Evolutionary conservation across 2,888 invertebrate species (phyloP), one percentile per base, ranked within the genome.

Genomic region (Dexiosoma caninum): DNA sequence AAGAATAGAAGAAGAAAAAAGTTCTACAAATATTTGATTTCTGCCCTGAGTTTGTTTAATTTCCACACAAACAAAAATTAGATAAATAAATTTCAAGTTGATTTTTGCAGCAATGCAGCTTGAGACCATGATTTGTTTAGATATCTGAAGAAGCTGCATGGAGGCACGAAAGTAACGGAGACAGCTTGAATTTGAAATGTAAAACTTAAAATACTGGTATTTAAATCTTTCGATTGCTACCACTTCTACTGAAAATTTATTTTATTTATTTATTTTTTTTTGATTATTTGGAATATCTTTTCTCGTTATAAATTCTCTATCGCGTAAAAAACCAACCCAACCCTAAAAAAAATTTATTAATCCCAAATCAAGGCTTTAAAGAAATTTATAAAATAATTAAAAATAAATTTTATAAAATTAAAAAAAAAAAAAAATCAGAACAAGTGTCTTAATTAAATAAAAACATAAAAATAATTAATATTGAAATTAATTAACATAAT

Each of bases 311-410:
- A 32, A 35, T 64, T 53, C 37, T 51, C 16, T 35, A 49, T 35
- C 12, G 21, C 4, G 2, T 27, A 46, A 64, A 55, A 44, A 40
- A 76, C 12, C 55, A 57, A 69, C 23, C 51, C 46, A 44, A 44
- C 66, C 51, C 40, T 51, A 44, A 57, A 59, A 21, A 23, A 46
- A 51, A 71, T 44, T n/a, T n/a, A 82, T 70, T 70, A 84, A 83
- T 83, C 79, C 82, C 74, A 74, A 82, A 75, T 77, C 64, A 81
- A 81, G 78, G 88, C 88, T 88, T 88, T 88, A 88, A 80, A 76
- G 53, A 62, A 70, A 74, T 78, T 79, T 79, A 77, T 62, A 75
- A 66, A 57, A 64, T 60, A 62, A 77, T 49, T 66, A 57, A 44
- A 77, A 60, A 74, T 71, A 70, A 76, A 72, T 40, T 66, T 84